Conservation (phyloP, 2,888 invertebrate species). For the Athalia cordata region DNA sequence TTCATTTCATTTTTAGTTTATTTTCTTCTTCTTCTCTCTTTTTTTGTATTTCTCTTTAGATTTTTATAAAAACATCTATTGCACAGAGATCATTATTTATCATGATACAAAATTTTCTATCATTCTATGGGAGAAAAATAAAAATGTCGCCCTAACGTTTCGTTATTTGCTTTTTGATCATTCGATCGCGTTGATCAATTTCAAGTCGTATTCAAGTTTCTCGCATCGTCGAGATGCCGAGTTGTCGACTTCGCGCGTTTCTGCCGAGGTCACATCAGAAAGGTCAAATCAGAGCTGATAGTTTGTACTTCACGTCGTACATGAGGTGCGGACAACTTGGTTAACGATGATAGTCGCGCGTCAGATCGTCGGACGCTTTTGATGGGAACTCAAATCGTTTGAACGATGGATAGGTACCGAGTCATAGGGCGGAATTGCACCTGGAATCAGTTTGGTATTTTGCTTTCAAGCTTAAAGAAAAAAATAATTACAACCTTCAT, state of each 20-base stretch:
- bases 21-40: no score
- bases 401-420: slow-evolving; percentile 33
- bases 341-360: slow-evolving; percentile 36
- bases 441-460: neutral
- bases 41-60: no score
- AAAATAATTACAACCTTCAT: neutral
- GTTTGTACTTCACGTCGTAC: neutral
- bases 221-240: no score
- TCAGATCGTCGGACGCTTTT: slow-evolving; percentile 27
- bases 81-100: no score
- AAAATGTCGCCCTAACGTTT: no score
- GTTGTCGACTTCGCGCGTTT: neutral
- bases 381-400: slow-evolving; percentile 16
- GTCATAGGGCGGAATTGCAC: slow-evolving; percentile 18
- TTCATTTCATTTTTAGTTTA: no score
- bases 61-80: no score
- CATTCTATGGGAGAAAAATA: no score
- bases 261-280: neutral
- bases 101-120: no score
- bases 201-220: no score
- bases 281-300: neutral
- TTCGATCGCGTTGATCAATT: neutral
- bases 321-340: slow-evolving; percentile 39
- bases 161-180: neutral
- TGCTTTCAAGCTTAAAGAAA: neutral